Base-by-base conservation (phyloP, 1,140 invertebrate genomes). In the Nephotettix cincticeps region DNA sequence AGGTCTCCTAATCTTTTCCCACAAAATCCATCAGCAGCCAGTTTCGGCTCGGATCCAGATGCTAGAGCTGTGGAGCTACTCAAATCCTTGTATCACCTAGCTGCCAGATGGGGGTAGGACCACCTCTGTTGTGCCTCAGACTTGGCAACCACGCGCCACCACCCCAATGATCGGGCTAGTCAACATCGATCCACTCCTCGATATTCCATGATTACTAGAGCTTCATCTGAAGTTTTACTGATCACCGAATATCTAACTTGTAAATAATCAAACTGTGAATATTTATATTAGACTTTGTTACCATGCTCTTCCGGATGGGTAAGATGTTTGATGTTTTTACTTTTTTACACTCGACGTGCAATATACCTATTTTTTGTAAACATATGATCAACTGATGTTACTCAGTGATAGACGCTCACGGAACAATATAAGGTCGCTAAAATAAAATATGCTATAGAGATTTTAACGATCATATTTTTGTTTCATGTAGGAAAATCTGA, bases 21-120 rank as follows among this genome's bases (percentile, higher is more conserved):
- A 17, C 54, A n/a, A 54, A 45, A 54, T 29, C 30, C 19, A 13
- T 61, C 56, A 23, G 28, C 25, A 28, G 45, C 28, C 1, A 56
- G n/a, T 30, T 69, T 69, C 27, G 73, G 71, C 4, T 45, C 68
- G 13, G 76, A 77, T 70, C 89, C 91, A 13, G 92, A 93, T 77
- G 87, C 86, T 1, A 85, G 92, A 79, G 92, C 92, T 1, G 81
- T 94, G 70, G 91, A 93, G 80, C 82, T 94, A 73, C 84, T 94
- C 75, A 89, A 91, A 81, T 92, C 92, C 70, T 83, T 94, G 65
- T 94, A 93, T 81, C 88, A 89, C 68, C 88, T 94, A 78, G 92
- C 92, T 54, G 90, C 92, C 14, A 89, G 89, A 82, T 93, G 89
- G 87, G 89, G 88, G 76, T 85, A 71, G 51, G 32, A 36, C 4